Evolutionary conservation across 2,113 vertebrate genomes (phyloP), one percentile per base, ranked within the genome.

Genomic region (Dipodomys ordii): DNA sequence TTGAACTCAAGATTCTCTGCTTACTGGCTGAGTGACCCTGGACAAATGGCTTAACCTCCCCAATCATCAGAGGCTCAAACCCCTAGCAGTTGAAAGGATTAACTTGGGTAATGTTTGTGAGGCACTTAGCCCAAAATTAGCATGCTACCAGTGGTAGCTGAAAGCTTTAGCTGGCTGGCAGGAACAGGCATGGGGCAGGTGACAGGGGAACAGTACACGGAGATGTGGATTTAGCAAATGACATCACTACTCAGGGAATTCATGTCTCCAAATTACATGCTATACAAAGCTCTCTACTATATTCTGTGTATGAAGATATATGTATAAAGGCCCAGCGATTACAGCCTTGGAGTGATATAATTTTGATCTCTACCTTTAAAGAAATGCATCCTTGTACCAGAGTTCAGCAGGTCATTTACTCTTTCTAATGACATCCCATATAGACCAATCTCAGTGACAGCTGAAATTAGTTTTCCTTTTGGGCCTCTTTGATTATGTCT

Each of bases 391-490:
- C 78, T 86, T 53, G 73, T 71, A 82, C 30, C 78, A 77, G 49
- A 91, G 90, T 92, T 95, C 65, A 72, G 87, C 30, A 87, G 82
- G 83, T 69, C 81, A 79, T 77, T 94, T 39, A 85, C 62, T 85
- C 84, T 80, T 81, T 73, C 62, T 92, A 91, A 60, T 91, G 72
- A 64, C 65, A 28, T 9, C 64, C 64, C 3, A 23, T 46, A 27
- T 44, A 62, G 91, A 95, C 22, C 80, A 72, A 73, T 83, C 82
- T 90, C 67, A 60, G 83, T 89, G 90, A 91, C 67, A 89, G 89
- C n/a, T 85, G 53, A 90, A 91, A 74, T 95, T 53, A 72, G 74
- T 94, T 94, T 92, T 90, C 77, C 82, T 91, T 93, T 83, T 28
- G 79, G 91, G 65, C 91, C 79, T 94, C 62, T 88, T 84, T 91